A percentile compares a stretch with the other conserved stretches of the same genome.
These are phyloP conservation scores for Solea solea DNA, from an alignment of 2,113 vertebrate genomes.

Conservation along the genomic window DNA sequence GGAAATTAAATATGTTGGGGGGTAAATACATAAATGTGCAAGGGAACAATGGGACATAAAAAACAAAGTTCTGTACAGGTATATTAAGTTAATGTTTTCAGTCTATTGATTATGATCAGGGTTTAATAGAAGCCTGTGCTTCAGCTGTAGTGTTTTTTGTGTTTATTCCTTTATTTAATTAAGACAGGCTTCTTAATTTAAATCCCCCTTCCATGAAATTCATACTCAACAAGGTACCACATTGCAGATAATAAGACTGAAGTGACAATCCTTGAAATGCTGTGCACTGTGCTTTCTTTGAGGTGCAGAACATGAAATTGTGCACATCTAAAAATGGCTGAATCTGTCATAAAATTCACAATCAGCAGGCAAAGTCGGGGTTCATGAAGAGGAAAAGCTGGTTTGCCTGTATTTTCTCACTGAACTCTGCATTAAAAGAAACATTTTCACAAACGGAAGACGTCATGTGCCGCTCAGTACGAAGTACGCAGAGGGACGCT, in stretches of 20 bases:
- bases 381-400: background rate
- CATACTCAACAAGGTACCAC: background rate
- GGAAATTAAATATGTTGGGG: slow-evolving; percentile 61
- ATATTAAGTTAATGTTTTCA: slow-evolving; percentile 40
- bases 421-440: background rate
- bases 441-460: background rate
- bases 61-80: slow-evolving; percentile 18
- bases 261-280: slow-evolving; percentile 64
- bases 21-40: slow-evolving; percentile 8
- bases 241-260: background rate
- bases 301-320: background rate
- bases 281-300: slow-evolving; percentile 7
- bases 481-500: too few species aligned
- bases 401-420: too few species aligned
- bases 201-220: slow-evolving; percentile 1
- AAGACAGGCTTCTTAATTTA: background rate
- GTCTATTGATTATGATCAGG: slow-evolving; percentile 5
- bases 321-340: too few species aligned
- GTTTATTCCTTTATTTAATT: slow-evolving; percentile 18
- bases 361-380: background rate
- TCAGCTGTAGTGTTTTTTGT: slow-evolving; percentile 16
- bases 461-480: background rate
- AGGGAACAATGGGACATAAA: slow-evolving; percentile 22
- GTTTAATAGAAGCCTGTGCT: slow-evolving; percentile 6
- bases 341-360: background rate